These are phyloP conservation scores for Antitype chi DNA, from an alignment of 2,888 invertebrate species.

Conservation along the genomic window DNA sequence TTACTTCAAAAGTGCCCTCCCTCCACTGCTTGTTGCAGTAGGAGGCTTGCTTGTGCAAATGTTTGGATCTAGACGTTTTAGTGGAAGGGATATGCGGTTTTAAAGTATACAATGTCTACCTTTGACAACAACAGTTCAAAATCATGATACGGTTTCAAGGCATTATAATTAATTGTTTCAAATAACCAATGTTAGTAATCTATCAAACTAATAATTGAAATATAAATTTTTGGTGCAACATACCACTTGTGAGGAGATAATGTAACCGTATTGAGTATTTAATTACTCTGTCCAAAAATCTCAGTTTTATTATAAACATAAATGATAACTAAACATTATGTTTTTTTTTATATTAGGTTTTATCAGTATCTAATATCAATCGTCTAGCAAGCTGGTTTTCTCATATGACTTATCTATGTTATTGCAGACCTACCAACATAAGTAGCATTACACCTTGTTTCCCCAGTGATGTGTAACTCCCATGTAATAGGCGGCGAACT, in stretches of 20 bases:
- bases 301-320: background rate
- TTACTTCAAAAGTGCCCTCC: no score
- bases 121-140: background rate
- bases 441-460: no score
- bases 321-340: background rate
- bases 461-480: no score
- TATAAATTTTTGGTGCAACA: background rate
- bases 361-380: conserved; percentile 8
- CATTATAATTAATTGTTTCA: background rate
- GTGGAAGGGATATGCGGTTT: no score
- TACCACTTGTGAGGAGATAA: background rate
- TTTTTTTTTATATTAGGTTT: background rate
- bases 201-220: background rate
- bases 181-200: background rate
- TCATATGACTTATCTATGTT: conserved; percentile 15
- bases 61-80: no score
- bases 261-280: background rate
- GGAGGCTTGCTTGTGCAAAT: no score
- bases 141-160: background rate
- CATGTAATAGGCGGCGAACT: no score
- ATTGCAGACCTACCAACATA: background rate
- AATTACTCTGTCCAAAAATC: background rate
- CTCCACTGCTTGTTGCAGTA: no score
- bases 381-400: background rate
- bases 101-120: no score